Percentiles rank a stretch among this genome's conserved stretches.
Conservation (phyloP, 2,888 invertebrate genomes). For the Heliconius aoede region DNA sequence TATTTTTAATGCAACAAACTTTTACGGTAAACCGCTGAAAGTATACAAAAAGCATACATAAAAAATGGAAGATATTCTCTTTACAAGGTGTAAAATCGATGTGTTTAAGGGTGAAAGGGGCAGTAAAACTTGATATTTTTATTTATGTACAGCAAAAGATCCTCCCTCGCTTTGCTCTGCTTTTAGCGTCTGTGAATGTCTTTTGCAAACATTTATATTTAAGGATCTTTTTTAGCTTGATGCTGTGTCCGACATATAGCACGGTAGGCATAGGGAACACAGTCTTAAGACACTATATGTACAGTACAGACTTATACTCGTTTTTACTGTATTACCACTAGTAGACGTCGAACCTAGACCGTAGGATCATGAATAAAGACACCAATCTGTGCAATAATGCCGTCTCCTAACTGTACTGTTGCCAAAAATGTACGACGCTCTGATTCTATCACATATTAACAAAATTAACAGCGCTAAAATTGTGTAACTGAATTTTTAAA, state of each 20-base stretch:
- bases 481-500: background rate
- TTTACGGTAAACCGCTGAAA: background rate
- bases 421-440: background rate
- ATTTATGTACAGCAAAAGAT: constrained; percentile 2
- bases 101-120: constrained; percentile 8
- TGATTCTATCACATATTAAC: constrained; percentile 6
- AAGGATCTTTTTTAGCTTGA: background rate
- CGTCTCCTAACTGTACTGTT: background rate
- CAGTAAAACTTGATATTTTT: constrained; percentile 17
- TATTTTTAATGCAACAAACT: background rate
- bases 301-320: no score
- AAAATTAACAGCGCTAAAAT: background rate
- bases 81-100: constrained; percentile 15
- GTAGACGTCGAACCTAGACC: background rate
- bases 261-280: background rate
- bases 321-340: background rate
- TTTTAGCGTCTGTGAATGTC: background rate
- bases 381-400: background rate
- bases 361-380: background rate
- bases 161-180: background rate
- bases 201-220: background rate
- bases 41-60: constrained; percentile 4
- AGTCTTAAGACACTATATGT: background rate
- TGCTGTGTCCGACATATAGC: background rate
- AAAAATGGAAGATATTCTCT: constrained; percentile 16